Evolutionary conservation across 2,113 vertebrate species (phyloP).

Genomic region (Delphinapterus leucas): DNA sequence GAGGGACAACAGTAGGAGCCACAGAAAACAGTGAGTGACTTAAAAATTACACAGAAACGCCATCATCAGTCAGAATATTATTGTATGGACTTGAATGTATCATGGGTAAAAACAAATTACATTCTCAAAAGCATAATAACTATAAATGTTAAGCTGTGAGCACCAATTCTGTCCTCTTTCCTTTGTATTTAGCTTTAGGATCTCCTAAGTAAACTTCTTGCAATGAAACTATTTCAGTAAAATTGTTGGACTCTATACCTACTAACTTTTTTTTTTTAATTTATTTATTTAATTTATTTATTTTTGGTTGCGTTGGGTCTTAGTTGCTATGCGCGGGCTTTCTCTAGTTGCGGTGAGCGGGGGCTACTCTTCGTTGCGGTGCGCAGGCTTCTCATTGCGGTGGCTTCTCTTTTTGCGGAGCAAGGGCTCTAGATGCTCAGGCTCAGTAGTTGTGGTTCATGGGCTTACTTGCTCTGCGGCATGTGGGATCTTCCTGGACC

Average conservation of each 20-base stretch:
- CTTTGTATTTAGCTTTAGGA: not conserved
- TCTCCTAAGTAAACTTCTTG: not conserved
- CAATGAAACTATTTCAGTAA: not conserved
- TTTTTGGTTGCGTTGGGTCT: no score
- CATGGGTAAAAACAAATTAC: not conserved
- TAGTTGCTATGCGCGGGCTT: no score
- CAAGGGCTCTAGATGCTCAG: no score
- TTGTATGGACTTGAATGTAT: not conserved
- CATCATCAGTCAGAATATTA: not conserved
- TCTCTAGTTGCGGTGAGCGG: no score
- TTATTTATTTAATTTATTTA: no score
- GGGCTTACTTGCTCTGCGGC: no score
- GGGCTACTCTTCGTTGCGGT: no score
- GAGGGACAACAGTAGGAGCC: not conserved
- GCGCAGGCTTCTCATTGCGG: no score
- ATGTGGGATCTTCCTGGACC: no score
- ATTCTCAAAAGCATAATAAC: not conserved
- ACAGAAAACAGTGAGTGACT: not conserved
- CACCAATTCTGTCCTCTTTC: not conserved
- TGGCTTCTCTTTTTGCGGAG: no score
- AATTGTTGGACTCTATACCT: not conserved
- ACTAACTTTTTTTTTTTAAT: not conserved
- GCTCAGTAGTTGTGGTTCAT: no score
- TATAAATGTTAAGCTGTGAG: not conserved
- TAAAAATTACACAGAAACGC: not conserved